phyloP scores from a whole-genome alignment of 2,113 vertebrate genomes.

The Sakesphorus luctuosus region DNA sequence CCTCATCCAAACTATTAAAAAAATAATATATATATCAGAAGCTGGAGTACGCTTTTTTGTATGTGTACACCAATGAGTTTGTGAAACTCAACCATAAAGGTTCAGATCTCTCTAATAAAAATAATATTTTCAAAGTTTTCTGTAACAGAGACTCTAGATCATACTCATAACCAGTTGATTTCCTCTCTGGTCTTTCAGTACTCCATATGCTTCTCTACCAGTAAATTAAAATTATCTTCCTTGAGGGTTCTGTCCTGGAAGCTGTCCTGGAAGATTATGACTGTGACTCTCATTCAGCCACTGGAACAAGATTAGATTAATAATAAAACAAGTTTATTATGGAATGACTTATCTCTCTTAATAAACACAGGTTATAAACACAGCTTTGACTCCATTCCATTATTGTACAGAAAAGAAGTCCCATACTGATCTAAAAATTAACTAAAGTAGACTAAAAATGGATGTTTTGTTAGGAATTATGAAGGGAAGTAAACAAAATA shows the following conservation, averaged over 20 bases:
- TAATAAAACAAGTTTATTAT: conserved; percentile 17
- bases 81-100: not conserved
- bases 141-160: not conserved
- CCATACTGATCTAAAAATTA: not conserved
- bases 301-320: conserved; percentile 21
- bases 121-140: not conserved
- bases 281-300: not conserved
- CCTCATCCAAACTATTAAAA: not conserved
- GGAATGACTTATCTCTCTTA: conserved; percentile 8
- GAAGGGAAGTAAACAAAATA: not conserved
- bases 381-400: not conserved
- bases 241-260: not conserved
- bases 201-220: not conserved
- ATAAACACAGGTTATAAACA: conserved; percentile 49
- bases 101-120: not conserved
- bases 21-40: not conserved
- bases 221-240: conserved; percentile 22
- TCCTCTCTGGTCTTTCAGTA: conserved; percentile 1
- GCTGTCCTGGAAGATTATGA: not conserved
- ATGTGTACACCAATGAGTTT: not conserved
- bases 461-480: not conserved
- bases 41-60: not conserved
- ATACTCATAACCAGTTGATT: not conserved
- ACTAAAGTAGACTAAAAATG: not conserved
- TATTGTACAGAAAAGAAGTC: not conserved